phyloP scores from a whole-genome alignment of 2,113 vertebrate genomes.

The Tautogolabrus adspersus region DNA sequence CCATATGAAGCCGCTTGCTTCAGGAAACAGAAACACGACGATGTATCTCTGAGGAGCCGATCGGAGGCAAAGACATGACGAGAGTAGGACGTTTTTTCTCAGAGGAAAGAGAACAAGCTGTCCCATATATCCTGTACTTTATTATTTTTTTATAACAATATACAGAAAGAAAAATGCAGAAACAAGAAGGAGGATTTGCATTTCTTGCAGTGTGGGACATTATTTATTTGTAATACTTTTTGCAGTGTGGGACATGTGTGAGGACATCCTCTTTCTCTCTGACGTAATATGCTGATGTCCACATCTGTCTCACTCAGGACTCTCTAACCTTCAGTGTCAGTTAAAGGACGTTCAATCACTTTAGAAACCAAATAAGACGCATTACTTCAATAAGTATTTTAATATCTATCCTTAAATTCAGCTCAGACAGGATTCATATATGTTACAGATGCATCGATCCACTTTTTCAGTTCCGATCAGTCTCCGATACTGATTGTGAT shows the following conservation, averaged over 20 bases:
- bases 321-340: background rate
- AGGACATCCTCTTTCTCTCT: constrained; percentile 5
- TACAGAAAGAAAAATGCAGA: background rate
- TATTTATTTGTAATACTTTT: background rate
- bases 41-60: background rate
- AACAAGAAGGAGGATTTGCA: background rate
- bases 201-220: too few relatives aligned
- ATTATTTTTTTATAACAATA: too few relatives aligned
- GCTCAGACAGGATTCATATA: too few relatives aligned
- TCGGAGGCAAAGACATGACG: background rate
- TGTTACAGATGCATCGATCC: too few relatives aligned
- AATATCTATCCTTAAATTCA: too few relatives aligned
- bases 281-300: background rate
- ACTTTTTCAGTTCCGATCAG: too few relatives aligned
- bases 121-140: background rate
- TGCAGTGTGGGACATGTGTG: background rate
- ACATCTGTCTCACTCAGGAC: constrained; percentile 17
- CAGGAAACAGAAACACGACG: background rate
- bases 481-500: too few relatives aligned
- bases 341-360: background rate
- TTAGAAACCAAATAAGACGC: background rate
- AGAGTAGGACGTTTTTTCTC: background rate
- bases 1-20: constrained; percentile 26
- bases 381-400: too few relatives aligned
- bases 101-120: background rate